Evolutionary conservation across 1,140 invertebrate species (phyloP).

Genomic region (Eriocheir sinensis): DNA sequence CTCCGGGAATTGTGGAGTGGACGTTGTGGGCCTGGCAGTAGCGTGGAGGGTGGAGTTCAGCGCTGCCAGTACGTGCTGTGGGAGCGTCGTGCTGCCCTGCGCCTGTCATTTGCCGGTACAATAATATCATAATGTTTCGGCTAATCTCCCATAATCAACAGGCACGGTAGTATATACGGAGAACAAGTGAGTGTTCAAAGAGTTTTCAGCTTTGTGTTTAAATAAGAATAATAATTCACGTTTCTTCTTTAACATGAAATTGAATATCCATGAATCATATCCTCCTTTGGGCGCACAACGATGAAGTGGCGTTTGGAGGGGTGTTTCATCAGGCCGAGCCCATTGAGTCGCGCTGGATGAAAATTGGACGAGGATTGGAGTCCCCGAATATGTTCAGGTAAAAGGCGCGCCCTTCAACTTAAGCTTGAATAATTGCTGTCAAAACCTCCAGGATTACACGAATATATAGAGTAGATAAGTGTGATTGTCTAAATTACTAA

Average conservation of each 20-base stretch:
- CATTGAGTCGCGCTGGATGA: neutral
- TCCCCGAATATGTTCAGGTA: neutral
- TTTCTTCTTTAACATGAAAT: constrained; percentile 5
- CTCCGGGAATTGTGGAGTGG: neutral
- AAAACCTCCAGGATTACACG: neutral
- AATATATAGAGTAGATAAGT: neutral
- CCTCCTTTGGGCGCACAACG: neutral
- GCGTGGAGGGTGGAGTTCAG: neutral
- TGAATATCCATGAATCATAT: neutral
- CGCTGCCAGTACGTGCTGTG: neutral
- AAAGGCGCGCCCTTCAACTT: neutral
- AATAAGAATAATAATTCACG: neutral
- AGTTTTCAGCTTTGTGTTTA: neutral
- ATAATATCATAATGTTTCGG: neutral
- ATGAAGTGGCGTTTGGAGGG: neutral
- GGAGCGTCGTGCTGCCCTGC: neutral
- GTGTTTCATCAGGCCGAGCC: neutral
- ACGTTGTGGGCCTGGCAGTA: neutral
- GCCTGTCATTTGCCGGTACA: neutral
- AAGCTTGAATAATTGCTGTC: neutral
- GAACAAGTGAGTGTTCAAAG: neutral
- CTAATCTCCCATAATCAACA: too few relatives aligned
- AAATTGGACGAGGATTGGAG: neutral
- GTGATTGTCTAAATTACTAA: too few relatives aligned
- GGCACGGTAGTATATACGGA: neutral